Evolutionary conservation across 2,113 vertebrate genomes (phyloP).

Genomic region (Notiomystis cincta): DNA sequence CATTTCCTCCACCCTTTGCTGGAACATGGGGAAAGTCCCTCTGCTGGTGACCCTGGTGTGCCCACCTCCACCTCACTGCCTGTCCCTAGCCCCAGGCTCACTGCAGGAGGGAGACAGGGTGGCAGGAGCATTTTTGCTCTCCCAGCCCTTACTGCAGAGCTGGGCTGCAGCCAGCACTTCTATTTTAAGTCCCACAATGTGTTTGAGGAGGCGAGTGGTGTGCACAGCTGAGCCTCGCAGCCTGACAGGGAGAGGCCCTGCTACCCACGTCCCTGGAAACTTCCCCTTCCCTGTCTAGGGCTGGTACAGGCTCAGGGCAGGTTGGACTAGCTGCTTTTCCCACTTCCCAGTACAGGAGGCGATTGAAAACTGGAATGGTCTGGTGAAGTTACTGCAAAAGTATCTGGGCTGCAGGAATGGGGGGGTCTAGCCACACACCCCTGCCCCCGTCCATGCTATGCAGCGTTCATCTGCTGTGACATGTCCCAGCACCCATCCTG

Average conservation of each 20-base stretch:
- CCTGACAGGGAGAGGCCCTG: not conserved
- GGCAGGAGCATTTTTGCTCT: not conserved
- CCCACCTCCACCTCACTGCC: not conserved
- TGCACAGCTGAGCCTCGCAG: not conserved
- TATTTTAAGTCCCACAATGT: constrained; percentile 40
- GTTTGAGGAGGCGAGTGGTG: not conserved
- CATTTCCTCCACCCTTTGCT: not conserved
- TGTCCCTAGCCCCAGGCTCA: not conserved
- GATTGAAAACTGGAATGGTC: not conserved
- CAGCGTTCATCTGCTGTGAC: not conserved
- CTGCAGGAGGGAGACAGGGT: not conserved
- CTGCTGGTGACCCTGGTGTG: not conserved
- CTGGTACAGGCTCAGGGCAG: not conserved
- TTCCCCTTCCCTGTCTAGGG: not conserved
- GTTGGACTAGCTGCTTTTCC: not conserved
- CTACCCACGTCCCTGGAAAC: not conserved
- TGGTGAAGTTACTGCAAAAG: not conserved
- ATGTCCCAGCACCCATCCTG: not conserved
- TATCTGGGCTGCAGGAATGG: not conserved
- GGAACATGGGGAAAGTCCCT: not conserved
- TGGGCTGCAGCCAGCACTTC: constrained; percentile 18
- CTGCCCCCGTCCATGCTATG: rapidly evolving
- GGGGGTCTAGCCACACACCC: not conserved
- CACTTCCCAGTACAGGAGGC: not conserved
- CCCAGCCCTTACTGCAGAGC: constrained; percentile 15